These are phyloP conservation scores for Todiramphus saurophagus DNA, from an alignment of 2,113 vertebrate genomes.

Conservation along the genomic window DNA sequence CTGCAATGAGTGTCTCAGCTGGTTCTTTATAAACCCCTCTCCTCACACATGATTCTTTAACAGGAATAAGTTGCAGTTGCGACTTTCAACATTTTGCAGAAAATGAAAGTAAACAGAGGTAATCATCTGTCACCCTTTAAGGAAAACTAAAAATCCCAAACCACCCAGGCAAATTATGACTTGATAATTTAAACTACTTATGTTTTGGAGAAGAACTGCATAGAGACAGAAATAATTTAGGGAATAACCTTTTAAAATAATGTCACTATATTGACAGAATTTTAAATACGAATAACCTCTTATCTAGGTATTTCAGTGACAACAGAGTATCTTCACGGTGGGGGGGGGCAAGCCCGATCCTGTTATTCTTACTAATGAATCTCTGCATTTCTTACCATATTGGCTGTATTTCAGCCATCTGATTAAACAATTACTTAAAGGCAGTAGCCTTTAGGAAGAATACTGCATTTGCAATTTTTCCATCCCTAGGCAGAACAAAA, in stretches of 20 bases:
- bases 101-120: neutral
- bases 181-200: neutral
- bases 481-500: neutral
- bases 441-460: neutral
- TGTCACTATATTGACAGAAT: neutral
- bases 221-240: neutral
- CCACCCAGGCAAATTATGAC: neutral
- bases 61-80: neutral
- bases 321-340: neutral
- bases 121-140: neutral
- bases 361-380: neutral
- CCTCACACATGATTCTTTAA: neutral
- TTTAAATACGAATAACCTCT: neutral
- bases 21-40: neutral
- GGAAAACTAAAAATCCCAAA: neutral
- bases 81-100: neutral
- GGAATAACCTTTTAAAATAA: neutral
- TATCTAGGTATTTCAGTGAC: neutral
- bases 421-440: neutral
- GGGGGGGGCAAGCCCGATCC: rapidly evolving
- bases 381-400: neutral
- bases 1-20: neutral
- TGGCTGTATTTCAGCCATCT: neutral
- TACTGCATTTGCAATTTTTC: neutral
- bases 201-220: neutral